Evolutionary conservation across 2,888 invertebrate species (phyloP).

Genomic region (Nomada flava): DNA sequence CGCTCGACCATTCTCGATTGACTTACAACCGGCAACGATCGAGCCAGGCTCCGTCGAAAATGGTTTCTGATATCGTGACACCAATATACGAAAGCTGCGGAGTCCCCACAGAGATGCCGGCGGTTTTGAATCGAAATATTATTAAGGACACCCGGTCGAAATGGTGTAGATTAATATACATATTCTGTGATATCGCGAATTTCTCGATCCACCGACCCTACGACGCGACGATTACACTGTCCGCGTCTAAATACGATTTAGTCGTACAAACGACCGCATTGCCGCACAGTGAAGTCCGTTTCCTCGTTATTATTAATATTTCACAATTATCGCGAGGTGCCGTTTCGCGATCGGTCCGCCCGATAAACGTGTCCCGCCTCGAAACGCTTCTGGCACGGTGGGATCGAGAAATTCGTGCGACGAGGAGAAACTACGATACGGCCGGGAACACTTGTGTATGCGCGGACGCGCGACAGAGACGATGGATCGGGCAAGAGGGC

Average conservation of each 20-base stretch:
- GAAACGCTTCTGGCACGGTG: conserved; percentile 60
- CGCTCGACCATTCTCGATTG: conserved; percentile 15
- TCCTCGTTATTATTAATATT: conserved; percentile 80
- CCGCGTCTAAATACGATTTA: conserved; percentile 59
- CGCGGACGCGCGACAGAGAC: background rate
- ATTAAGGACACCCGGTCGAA: conserved; percentile 8
- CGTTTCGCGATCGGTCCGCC: conserved; percentile 70
- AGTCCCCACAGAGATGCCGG: too few species aligned
- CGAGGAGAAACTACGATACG: conserved; percentile 6
- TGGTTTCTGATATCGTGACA: conserved; percentile 42
- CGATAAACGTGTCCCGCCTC: conserved; percentile 65
- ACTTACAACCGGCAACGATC: conserved; percentile 30
- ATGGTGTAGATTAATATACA: too few species aligned
- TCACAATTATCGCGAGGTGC: conserved; percentile 76
- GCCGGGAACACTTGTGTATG: too few species aligned
- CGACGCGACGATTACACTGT: conserved; percentile 36
- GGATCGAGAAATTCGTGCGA: conserved; percentile 48
- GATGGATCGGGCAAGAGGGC: background rate
- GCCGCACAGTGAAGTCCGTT: conserved; percentile 67
- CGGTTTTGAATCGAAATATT: too few species aligned
- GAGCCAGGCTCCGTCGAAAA: conserved; percentile 40
- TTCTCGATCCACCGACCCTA: conserved; percentile 1
- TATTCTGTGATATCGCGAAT: too few species aligned
- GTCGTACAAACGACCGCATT: conserved; percentile 57
- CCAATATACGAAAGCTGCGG: too few species aligned